Evolutionary conservation across 2,888 invertebrate genomes (phyloP), one percentile per base, ranked within the genome.

Genomic region (Hyles lineata): DNA sequence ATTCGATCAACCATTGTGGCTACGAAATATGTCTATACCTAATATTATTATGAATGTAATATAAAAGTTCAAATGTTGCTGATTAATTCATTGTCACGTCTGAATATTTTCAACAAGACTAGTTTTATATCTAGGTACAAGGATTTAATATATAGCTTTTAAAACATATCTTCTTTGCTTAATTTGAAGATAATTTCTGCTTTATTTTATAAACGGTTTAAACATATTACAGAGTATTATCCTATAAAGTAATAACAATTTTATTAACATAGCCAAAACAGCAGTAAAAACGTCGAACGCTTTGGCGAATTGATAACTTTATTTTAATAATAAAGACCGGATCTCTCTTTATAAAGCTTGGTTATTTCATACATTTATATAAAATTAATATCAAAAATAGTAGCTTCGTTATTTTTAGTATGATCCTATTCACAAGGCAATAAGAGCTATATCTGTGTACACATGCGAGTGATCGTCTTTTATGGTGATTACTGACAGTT

Each of bases 401-500:
- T 29, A 17, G 4, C 60, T 11, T 17, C 25, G 15, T 50, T 67
- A 50, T 67, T 50, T 67, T 63, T 50, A 17, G 23, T 50, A 19
- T 17, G 23, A 15, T 23, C 23, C 17, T 23, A 4, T 35, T 35
- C 19, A 32, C 17, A 63, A 15, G 6, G 23, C 23, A 23, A 50
- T 23, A 23, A 67, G 50, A 23, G 43, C 55, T 50, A 50, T 7
- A 50, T 50, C 17, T 50, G 50, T 19, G n/a, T 7, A 32, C 9
- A 67, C 23, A 17, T 8, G 50, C 43, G 67, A 67, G 8, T 67
- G 50, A 67, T 50, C 67, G 67, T 23, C 67, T 67, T n/a, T 67
- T 67, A 67, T 67, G 67, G 23, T 67, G 67, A 67, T 67, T 43
- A 23, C 23, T 50, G 67, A 67, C 67, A 50, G 67, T 23, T 25